Percentiles rank a stretch among this genome's conserved stretches.
phyloP scores from a whole-genome alignment of 1,140 invertebrate genomes.

The Leptestheria dahalacensis region DNA sequence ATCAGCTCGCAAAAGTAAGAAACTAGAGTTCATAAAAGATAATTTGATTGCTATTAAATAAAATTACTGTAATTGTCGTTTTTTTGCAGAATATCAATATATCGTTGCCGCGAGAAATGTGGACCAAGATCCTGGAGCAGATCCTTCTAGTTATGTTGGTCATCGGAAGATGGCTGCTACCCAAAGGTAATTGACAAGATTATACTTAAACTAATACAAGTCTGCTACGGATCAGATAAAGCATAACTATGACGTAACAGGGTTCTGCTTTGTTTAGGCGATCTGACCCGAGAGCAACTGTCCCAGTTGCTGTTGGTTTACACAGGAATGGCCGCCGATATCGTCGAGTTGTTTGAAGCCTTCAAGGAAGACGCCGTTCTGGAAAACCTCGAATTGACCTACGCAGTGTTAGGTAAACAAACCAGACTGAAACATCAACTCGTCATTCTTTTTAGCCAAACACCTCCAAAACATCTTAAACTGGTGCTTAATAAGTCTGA shows the following conservation, averaged over 20 bases:
- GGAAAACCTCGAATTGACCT: slow-evolving; percentile 20
- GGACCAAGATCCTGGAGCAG: slow-evolving; percentile 53
- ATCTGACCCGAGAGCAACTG: slow-evolving; percentile 73
- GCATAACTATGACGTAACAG: no score
- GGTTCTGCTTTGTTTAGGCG: slow-evolving; percentile 33
- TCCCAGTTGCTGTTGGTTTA: slow-evolving; percentile 73
- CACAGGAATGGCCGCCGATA: slow-evolving; percentile 71
- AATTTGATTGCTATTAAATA: no score
- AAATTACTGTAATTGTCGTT: no score
- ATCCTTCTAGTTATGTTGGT: slow-evolving; percentile 74
- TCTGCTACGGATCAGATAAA: background rate
- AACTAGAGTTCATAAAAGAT: no score
- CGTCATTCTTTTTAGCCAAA: background rate
- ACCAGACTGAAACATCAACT: no score
- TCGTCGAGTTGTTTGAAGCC: slow-evolving; percentile 90
- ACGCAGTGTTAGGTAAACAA: slow-evolving; percentile 19
- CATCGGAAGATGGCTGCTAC: slow-evolving; percentile 71
- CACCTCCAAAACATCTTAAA: slow-evolving; percentile 8
- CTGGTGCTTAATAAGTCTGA: no score
- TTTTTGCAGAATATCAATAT: slow-evolving; percentile 8
- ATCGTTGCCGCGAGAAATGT: slow-evolving; percentile 10
- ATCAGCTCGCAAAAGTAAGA: no score
- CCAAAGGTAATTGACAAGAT: slow-evolving; percentile 45
- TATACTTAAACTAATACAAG: background rate
- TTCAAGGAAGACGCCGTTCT: slow-evolving; percentile 43